Conservation (phyloP, 2,113 vertebrate species). For the Zootoca vivipara region DNA sequence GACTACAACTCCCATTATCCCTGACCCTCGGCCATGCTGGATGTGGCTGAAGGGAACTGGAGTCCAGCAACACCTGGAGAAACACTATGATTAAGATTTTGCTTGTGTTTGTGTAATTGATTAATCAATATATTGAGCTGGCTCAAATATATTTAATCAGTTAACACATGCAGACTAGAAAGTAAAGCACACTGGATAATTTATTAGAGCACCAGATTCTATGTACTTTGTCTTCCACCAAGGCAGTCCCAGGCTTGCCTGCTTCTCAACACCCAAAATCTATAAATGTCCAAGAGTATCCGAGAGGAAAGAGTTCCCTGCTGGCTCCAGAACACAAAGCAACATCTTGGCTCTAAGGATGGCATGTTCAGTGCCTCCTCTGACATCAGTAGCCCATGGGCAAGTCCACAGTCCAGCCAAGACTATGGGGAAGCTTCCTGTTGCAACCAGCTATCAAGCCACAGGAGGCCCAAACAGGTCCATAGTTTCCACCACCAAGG, state of each 20-base stretch:
- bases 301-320: neutral
- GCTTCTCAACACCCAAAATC: neutral
- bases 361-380: neutral
- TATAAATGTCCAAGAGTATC: neutral
- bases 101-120: neutral
- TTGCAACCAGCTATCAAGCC: constrained; percentile 2
- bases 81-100: neutral
- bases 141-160: neutral
- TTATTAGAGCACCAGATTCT: neutral
- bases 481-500: constrained; percentile 83
- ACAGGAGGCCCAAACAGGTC: constrained; percentile 78
- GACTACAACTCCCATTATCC: neutral
- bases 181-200: neutral
- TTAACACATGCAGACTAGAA: neutral
- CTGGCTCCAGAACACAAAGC: neutral
- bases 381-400: neutral
- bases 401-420: neutral
- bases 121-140: neutral
- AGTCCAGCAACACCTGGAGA: neutral
- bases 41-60: neutral
- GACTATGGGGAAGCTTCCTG: neutral
- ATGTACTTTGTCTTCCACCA: no score
- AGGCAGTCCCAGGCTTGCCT: neutral
- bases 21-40: neutral
- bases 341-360: neutral